phyloP scores from a whole-genome alignment of 2,797 vertebrate species.

The Alca torda region DNA sequence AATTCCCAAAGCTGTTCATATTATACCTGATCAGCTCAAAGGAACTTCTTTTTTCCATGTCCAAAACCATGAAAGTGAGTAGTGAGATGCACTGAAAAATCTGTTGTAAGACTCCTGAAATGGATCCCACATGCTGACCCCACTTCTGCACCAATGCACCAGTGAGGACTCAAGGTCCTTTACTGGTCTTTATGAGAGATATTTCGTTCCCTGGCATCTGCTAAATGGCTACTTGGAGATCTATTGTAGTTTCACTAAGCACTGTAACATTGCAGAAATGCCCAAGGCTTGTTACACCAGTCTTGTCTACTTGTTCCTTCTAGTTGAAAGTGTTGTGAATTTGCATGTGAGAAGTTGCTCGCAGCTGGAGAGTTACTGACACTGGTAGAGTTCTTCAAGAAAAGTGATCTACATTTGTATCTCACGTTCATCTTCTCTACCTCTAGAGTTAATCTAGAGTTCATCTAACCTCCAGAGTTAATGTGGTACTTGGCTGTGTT shows the following conservation, averaged over 20 bases:
- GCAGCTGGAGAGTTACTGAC: not conserved
- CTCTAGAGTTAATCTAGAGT: not conserved
- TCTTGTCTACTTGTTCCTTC: not conserved
- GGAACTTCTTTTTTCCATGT: not conserved
- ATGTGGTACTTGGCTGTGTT: not conserved
- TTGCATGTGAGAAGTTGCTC: not conserved
- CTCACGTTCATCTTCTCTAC: not conserved
- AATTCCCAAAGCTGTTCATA: not conserved
- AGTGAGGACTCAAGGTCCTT: not conserved
- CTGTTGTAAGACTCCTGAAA: not conserved
- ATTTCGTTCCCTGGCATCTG: not conserved
- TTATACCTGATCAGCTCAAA: not conserved
- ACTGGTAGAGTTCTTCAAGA: not conserved
- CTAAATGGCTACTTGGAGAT: not conserved
- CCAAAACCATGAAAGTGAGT: not conserved
- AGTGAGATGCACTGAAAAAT: not conserved
- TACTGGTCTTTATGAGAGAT: not conserved
- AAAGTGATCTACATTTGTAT: not conserved
- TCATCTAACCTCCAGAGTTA: not conserved
- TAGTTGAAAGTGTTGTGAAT: not conserved
- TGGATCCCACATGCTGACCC: not conserved
- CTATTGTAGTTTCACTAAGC: not conserved
- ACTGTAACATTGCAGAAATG: not conserved
- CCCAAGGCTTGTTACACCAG: not conserved
- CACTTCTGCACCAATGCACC: not conserved